Percentiles rank a stretch among this genome's conserved stretches.
These are phyloP conservation scores for Sinodicranocentrus sp. DNA, from an alignment of 2,888 invertebrate genomes.

Conservation along the genomic window DNA sequence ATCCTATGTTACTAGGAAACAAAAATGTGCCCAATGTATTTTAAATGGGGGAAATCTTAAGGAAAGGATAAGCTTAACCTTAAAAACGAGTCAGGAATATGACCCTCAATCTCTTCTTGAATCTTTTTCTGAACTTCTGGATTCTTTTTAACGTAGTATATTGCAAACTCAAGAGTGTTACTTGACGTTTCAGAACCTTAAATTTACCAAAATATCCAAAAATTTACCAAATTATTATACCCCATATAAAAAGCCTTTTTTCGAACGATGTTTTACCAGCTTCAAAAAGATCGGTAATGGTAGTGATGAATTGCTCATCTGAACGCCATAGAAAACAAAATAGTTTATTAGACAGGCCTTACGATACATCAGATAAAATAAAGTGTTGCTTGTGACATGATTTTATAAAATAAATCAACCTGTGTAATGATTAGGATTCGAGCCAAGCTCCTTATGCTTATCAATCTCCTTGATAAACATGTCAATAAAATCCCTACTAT, in stretches of 20 bases:
- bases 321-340: not conserved
- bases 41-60: no score
- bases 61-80: no score
- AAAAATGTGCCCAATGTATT: no score
- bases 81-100: no score
- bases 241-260: no score
- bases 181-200: slow-evolving; percentile 72
- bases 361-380: not conserved
- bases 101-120: slow-evolving; percentile 72
- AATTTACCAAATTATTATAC: no score
- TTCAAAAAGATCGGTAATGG: slow-evolving; percentile 73
- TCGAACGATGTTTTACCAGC: no score
- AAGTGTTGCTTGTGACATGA: not conserved
- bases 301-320: slow-evolving; percentile 75
- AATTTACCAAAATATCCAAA: no score
- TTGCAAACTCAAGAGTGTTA: slow-evolving; percentile 73
- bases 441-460: slow-evolving; percentile 63
- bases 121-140: slow-evolving; percentile 66
- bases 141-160: slow-evolving; percentile 72
- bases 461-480: slow-evolving; percentile 73
- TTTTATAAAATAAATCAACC: not conserved
- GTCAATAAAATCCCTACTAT: slow-evolving; percentile 73
- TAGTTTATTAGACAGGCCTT: not conserved
- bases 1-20: no score
- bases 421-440: slow-evolving; percentile 46